Percentiles rank a stretch among this genome's conserved stretches.
These are phyloP conservation scores for Australoheros facetus DNA, from an alignment of 2,797 vertebrate species.

Conservation along the genomic window DNA sequence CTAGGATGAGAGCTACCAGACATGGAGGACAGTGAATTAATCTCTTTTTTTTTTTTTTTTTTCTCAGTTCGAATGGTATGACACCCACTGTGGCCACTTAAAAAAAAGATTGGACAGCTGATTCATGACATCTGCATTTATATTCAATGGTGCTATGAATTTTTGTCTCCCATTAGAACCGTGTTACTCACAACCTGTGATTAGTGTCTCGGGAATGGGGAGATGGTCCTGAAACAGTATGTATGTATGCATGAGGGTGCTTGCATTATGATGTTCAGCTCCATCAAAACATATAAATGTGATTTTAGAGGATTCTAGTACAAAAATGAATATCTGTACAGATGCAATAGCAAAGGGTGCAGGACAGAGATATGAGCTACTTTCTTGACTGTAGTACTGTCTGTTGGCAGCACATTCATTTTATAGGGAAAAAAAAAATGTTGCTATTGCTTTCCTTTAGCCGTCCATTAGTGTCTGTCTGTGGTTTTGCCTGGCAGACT, in stretches of 20 bases:
- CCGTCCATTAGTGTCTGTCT: neutral
- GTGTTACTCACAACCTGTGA: neutral
- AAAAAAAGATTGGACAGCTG: conserved; percentile 42
- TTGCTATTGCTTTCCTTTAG: neutral
- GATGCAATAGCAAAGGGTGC: neutral
- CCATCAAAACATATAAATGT: neutral
- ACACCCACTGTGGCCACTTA: conserved; percentile 25
- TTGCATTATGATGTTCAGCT: neutral
- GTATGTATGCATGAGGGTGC: neutral
- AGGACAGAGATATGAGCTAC: neutral
- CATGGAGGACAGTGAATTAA: conserved; percentile 21
- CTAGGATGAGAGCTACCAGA: conserved; percentile 13
- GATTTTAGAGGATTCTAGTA: neutral
- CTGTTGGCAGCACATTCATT: neutral
- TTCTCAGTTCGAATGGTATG: conserved; percentile 10
- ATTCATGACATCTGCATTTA: conserved; percentile 51
- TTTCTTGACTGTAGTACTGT: neutral
- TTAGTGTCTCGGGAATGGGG: neutral
- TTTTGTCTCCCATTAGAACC: conserved; percentile 5
- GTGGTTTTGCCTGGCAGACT: neutral
- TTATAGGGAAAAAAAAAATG: neutral
- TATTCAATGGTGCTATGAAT: conserved; percentile 29
- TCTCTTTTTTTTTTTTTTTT: conserved; percentile 10
- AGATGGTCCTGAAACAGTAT: neutral
- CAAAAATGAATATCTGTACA: conserved; percentile 4